Base-by-base conservation (phyloP, 2,888 invertebrate species). In the Xylocampa areola region DNA sequence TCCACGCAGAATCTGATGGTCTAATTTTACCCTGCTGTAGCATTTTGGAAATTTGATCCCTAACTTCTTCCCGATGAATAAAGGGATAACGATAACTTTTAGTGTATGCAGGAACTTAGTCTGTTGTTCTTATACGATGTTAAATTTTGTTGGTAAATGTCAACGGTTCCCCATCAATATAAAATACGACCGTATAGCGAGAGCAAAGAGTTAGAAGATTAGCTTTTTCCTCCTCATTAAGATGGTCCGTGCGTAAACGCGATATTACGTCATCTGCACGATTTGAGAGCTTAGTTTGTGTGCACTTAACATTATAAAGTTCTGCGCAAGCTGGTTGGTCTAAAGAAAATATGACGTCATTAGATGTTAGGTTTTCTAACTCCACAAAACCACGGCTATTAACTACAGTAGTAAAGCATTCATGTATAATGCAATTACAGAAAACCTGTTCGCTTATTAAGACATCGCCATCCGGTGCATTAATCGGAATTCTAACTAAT, bases 321-420 rank as follows among this genome's bases (percentile, higher is more conserved):
- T 7, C 8, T 4, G 48, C 48, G 6, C 4, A 10, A 2, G 19
- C 29, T 4, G 48, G 37, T 5, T 13, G 29, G 11, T 48, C 21
- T 3, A 48, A 0, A 10, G 48, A 48, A 8, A 48, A 37, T 14
- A 48, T 30, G 2, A 48, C 8, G 29, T 48, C 48, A 4, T 48
- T 37, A 5, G 29, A n/a, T n/a, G n/a, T 29, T 0, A 19, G 14
- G 4, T 48, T 48, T 10, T 13, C 10, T 1, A 27, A 2, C 10
- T 10, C 27, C n/a, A n/a, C n/a, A n/a, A n/a, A n/a, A n/a, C n/a
- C n/a, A n/a, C n/a, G n/a, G n/a, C n/a, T n/a, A n/a, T n/a, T n/a
- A n/a, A n/a, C n/a, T n/a, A n/a, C n/a, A n/a, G n/a, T n/a, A n/a
- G n/a, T n/a, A n/a, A n/a, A n/a, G n/a, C n/a, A n/a, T n/a, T n/a